A percentile compares a stretch with the other conserved stretches of the same genome.
These are phyloP conservation scores for Cheilosia soror DNA, from an alignment of 2,888 invertebrate genomes.

Conservation along the genomic window DNA sequence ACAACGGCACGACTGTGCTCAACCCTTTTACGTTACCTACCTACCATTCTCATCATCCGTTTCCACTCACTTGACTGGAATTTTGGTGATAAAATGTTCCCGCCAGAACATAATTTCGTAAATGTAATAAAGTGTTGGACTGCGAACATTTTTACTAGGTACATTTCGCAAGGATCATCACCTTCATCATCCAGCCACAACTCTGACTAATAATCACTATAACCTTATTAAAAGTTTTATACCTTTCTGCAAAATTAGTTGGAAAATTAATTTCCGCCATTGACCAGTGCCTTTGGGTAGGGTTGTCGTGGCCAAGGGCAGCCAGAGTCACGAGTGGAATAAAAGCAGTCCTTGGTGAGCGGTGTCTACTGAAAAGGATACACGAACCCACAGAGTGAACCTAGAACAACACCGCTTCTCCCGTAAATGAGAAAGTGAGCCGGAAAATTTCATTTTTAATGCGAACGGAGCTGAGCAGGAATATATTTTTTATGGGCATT, in stretches of 20 bases:
- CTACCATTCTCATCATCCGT: neutral
- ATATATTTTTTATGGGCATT: constrained; percentile 62
- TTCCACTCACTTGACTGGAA: constrained; percentile 10
- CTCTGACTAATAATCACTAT: constrained; percentile 69
- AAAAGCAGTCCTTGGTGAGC: neutral
- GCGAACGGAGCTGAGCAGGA: constrained; percentile 38
- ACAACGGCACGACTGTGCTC: constrained; percentile 9
- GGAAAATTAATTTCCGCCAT: constrained; percentile 75
- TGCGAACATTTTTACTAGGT: constrained; percentile 55
- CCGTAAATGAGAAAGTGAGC: constrained; percentile 17
- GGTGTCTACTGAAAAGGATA: constrained; percentile 4
- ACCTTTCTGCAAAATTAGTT: constrained; percentile 72
- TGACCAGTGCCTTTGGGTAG: constrained; percentile 44
- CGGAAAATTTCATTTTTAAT: constrained; percentile 65
- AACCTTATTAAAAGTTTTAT: constrained; percentile 74
- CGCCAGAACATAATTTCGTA: constrained; percentile 48
- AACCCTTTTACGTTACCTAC: constrained; percentile 37
- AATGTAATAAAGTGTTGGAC: constrained; percentile 66
- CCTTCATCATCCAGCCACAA: constrained; percentile 67
- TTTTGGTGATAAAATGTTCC: constrained; percentile 54
- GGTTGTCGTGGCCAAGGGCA: neutral
- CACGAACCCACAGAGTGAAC: neutral
- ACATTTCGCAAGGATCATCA: constrained; percentile 60
- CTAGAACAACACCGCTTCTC: constrained; percentile 2
- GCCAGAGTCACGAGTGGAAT: neutral